Evolutionary conservation across 2,797 vertebrate genomes (phyloP).

Genomic region (Semaprochilodus insignis): DNA sequence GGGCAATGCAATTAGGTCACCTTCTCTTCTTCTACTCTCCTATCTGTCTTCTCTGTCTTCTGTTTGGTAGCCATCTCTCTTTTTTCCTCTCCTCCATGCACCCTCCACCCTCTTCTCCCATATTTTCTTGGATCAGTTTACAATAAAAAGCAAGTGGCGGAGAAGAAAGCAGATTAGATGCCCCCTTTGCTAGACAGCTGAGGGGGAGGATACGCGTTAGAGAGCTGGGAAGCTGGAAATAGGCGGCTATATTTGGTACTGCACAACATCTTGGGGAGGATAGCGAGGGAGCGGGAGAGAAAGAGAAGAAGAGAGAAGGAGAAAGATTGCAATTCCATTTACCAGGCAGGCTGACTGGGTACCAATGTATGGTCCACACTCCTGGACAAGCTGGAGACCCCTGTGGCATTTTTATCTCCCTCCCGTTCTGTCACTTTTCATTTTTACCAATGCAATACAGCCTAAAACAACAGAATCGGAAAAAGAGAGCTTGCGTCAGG

Average conservation of each 20-base stretch:
- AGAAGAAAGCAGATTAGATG: constrained; percentile 64
- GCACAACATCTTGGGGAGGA: constrained; percentile 57
- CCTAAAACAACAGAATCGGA: constrained; percentile 35
- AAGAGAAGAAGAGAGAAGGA: constrained; percentile 42
- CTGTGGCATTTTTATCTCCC: constrained; percentile 9
- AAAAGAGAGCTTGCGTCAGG: background rate
- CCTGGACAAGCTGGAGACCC: constrained; percentile 37
- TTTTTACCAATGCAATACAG: constrained; percentile 24
- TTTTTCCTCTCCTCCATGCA: constrained; percentile 45
- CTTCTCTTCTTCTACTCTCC: constrained; percentile 26
- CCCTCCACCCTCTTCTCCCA: constrained; percentile 45
- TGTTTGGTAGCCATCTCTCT: constrained; percentile 19
- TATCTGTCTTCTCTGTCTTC: constrained; percentile 35
- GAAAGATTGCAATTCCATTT: constrained; percentile 57
- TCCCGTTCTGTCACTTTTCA: constrained; percentile 29
- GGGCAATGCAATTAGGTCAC: constrained; percentile 61
- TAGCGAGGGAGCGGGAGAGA: constrained; percentile 54
- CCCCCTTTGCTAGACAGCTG: constrained; percentile 63
- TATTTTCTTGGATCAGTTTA: constrained; percentile 61
- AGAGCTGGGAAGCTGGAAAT: constrained; percentile 66
- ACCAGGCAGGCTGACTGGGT: constrained; percentile 51
- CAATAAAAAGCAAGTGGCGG: constrained; percentile 50
- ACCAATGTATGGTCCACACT: constrained; percentile 51
- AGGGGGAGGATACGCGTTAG: constrained; percentile 65
- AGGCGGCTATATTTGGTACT: constrained; percentile 68